These are phyloP conservation scores for Alligator mississippiensis DNA, from an alignment of 2,113 vertebrate genomes.

Conservation along the genomic window DNA sequence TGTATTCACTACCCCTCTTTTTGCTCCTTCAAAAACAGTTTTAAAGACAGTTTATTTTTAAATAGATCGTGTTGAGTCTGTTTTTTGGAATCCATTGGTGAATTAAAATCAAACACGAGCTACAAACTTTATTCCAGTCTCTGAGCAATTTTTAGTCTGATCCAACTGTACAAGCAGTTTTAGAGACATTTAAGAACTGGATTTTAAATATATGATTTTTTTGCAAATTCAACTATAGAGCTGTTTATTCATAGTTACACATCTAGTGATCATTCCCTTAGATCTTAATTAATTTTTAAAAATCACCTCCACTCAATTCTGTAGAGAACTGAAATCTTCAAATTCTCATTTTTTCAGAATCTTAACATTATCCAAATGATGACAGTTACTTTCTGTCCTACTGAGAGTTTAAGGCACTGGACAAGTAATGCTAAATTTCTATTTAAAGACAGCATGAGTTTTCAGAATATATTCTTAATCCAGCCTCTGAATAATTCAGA, in stretches of 20 bases:
- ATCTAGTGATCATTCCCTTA: background rate
- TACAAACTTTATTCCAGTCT: background rate
- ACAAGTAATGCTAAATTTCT: background rate
- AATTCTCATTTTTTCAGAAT: background rate
- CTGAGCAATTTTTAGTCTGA: background rate
- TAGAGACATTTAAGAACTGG: background rate
- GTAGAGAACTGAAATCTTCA: background rate
- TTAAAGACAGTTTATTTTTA: background rate
- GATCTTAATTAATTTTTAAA: conserved; percentile 3
- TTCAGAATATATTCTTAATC: background rate
- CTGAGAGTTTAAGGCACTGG: background rate
- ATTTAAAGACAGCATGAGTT: background rate
- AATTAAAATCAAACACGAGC: background rate
- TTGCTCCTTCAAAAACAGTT: background rate
- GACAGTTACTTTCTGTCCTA: background rate
- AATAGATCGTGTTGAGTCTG: background rate
- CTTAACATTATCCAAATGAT: background rate
- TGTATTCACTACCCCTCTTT: background rate
- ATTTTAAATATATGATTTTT: background rate
- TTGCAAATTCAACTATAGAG: background rate
- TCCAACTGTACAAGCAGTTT: background rate
- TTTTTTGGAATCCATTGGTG: background rate
- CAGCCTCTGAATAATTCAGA: background rate
- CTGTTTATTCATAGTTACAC: background rate
- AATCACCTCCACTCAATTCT: background rate